Evolutionary conservation across 2,113 vertebrate genomes (phyloP).

Genomic region (Protomyctophum bolini): DNA sequence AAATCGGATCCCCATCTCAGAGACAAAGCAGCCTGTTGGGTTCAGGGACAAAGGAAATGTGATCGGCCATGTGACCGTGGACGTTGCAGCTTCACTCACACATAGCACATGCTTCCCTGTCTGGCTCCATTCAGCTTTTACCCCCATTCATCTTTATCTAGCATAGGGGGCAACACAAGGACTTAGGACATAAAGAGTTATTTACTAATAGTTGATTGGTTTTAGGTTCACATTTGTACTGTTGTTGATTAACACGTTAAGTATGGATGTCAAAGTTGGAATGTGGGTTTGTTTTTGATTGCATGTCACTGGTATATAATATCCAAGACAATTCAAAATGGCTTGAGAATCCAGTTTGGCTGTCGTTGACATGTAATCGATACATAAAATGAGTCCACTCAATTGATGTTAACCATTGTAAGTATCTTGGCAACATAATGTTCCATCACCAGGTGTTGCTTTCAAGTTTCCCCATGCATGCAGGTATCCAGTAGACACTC

Average conservation of each 20-base stretch:
- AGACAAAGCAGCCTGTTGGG: slow-evolving; percentile 58
- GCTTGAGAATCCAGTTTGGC: no score
- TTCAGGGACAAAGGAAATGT: slow-evolving; percentile 68
- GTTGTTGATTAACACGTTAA: slow-evolving; percentile 5
- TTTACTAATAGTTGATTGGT: background rate
- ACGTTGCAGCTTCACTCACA: slow-evolving; percentile 35
- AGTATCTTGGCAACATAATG: no score
- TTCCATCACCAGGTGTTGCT: no score
- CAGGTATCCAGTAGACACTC: no score
- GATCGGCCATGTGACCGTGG: slow-evolving; percentile 65
- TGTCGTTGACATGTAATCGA: no score
- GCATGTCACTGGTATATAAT: no score
- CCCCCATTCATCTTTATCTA: slow-evolving; percentile 66
- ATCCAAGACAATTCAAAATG: no score
- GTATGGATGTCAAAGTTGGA: no score
- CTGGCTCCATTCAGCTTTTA: slow-evolving; percentile 75
- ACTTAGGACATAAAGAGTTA: background rate
- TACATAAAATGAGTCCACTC: no score
- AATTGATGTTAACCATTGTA: no score
- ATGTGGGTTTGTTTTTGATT: slow-evolving; percentile 2
- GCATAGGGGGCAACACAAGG: slow-evolving; percentile 6
- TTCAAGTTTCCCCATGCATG: no score
- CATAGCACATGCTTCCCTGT: slow-evolving; percentile 26
- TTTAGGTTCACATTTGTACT: slow-evolving; percentile 17
- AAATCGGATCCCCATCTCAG: slow-evolving; percentile 65